These are phyloP conservation scores for Palaemon carinicauda DNA, from an alignment of 1,140 invertebrate genomes.

Conservation along the genomic window DNA sequence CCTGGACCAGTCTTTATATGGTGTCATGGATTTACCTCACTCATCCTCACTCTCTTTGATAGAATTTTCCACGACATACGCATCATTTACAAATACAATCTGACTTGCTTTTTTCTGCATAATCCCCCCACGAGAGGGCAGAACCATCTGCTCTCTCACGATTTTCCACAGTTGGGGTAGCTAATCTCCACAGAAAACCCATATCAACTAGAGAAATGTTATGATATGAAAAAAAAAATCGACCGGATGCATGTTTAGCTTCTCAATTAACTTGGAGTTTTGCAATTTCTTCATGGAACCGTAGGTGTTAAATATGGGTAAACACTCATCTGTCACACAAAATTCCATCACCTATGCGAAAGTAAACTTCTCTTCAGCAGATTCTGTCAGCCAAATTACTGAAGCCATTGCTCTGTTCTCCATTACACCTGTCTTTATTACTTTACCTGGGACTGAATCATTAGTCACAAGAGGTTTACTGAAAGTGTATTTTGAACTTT, in stretches of 20 bases:
- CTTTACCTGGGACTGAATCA: not conserved
- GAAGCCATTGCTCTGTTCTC: slow-evolving; percentile 18
- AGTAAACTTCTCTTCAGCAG: not conserved
- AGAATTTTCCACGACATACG: too few relatives aligned
- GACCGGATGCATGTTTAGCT: not conserved
- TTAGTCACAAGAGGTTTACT: not conserved
- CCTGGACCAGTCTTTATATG: too few relatives aligned
- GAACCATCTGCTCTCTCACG: not conserved
- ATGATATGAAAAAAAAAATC: not conserved
- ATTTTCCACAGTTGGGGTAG: not conserved
- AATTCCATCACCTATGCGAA: slow-evolving; percentile 12
- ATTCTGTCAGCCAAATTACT: slow-evolving; percentile 4
- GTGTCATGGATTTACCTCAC: not conserved
- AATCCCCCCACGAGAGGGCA: not conserved
- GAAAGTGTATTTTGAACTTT: not conserved
- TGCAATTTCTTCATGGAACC: slow-evolving; percentile 1
- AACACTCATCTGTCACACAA: slow-evolving; percentile 8
- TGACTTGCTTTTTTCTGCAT: too few relatives aligned
- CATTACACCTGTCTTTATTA: slow-evolving; percentile 18
- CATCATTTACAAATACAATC: too few relatives aligned
- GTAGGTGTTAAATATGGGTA: slow-evolving; percentile 11
- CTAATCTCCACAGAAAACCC: not conserved
- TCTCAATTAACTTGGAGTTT: not conserved
- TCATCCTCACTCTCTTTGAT: too few relatives aligned
- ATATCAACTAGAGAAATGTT: not conserved